These are phyloP conservation scores for Perca schrenkii DNA, from an alignment of 2,113 vertebrate species.

Conservation along the genomic window DNA sequence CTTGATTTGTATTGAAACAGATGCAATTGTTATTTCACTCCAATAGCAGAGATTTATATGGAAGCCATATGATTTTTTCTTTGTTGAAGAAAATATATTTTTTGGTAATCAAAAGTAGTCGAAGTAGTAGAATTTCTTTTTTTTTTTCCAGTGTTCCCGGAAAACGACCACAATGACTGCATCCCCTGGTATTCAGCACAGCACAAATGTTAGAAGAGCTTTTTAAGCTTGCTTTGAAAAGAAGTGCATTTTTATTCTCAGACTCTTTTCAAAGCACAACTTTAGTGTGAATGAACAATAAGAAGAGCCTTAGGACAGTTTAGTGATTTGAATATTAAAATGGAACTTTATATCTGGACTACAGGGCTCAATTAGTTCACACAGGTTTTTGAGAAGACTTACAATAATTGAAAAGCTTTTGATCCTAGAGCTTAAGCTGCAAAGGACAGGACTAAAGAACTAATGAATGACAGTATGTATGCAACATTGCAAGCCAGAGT, in stretches of 20 bases:
- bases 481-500: slow-evolving; percentile 23
- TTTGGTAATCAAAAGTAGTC: not conserved
- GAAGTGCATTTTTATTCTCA: slow-evolving; percentile 40
- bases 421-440: slow-evolving; percentile 63
- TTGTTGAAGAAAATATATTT: not conserved
- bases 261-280: slow-evolving; percentile 61
- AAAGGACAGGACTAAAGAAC: slow-evolving; percentile 29
- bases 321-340: slow-evolving; percentile 73
- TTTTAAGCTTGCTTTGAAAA: slow-evolving; percentile 53
- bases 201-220: slow-evolving; percentile 25
- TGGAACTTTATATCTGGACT: slow-evolving; percentile 64
- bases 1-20: slow-evolving; percentile 8
- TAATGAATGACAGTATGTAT: slow-evolving; percentile 8
- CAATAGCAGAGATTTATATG: not conserved
- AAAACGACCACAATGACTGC: slow-evolving; percentile 10
- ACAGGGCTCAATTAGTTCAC: slow-evolving; percentile 72
- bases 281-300: slow-evolving; percentile 73
- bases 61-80: too few relatives aligned
- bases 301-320: slow-evolving; percentile 65
- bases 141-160: not conserved
- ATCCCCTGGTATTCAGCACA: slow-evolving; percentile 34
- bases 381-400: slow-evolving; percentile 55
- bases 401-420: slow-evolving; percentile 75
- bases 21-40: not conserved
- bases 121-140: not conserved